Evolutionary conservation across 2,888 invertebrate species (phyloP).

Genomic region (Scelioninae gen. 1): DNA sequence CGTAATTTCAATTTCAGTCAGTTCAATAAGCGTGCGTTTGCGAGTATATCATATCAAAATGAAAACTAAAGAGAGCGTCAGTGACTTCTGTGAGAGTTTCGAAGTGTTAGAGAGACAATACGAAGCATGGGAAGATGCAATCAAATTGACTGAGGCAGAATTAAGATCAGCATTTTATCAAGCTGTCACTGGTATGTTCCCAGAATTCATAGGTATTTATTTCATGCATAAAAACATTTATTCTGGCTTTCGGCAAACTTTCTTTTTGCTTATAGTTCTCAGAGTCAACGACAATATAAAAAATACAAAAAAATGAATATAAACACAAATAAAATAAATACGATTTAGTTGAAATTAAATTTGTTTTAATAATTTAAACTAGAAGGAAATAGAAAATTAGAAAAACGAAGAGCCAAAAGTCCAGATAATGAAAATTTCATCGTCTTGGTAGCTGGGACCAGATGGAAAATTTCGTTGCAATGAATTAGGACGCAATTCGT

Average conservation of each 20-base stretch:
- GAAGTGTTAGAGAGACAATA: neutral
- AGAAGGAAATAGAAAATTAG: neutral
- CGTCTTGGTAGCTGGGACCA: neutral
- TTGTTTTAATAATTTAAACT: neutral
- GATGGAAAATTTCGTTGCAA: neutral
- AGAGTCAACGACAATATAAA: too few species aligned
- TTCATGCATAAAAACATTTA: neutral
- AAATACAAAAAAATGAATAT: too few species aligned
- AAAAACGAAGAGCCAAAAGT: neutral
- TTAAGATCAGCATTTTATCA: slow-evolving; percentile 5
- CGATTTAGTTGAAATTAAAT: neutral
- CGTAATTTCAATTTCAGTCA: neutral
- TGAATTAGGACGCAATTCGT: neutral
- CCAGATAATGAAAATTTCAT: neutral
- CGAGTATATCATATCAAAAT: neutral
- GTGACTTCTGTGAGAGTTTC: neutral
- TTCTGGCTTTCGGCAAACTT: too few species aligned
- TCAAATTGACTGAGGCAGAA: neutral
- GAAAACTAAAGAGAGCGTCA: neutral
- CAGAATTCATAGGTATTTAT: neutral
- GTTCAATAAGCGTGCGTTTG: too few species aligned
- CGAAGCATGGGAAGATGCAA: neutral
- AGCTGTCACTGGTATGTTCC: neutral
- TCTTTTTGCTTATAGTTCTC: too few species aligned
- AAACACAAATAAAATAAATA: neutral